Percentiles rank a stretch among this genome's conserved stretches.
Conservation (phyloP, 1,140 invertebrate species). For the Cecropterus lyciades region DNA sequence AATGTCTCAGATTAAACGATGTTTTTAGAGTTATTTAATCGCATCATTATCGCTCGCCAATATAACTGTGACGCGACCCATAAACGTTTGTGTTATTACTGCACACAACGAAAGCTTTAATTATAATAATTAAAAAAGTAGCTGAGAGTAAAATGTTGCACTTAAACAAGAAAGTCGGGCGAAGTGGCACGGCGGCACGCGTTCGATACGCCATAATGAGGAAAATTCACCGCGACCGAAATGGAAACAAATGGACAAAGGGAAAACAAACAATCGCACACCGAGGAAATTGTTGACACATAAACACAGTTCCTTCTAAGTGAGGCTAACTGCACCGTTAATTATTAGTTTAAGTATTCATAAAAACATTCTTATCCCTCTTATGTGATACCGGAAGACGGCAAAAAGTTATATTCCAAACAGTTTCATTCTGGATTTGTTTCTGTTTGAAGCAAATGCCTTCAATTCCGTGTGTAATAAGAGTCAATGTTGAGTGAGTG, state of each 20-base stretch:
- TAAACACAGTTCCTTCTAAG: constrained; percentile 57
- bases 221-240: constrained; percentile 34
- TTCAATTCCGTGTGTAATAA: background rate
- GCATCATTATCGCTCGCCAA: background rate
- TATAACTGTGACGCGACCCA: constrained; percentile 32
- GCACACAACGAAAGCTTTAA: constrained; percentile 60
- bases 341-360: constrained; percentile 68
- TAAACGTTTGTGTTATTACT: constrained; percentile 41
- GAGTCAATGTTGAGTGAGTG: constrained; percentile 11
- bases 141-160: constrained; percentile 65
- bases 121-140: constrained; percentile 69
- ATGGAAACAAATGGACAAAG: constrained; percentile 40
- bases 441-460: constrained; percentile 34
- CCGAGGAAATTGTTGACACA: constrained; percentile 54
- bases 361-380: constrained; percentile 55
- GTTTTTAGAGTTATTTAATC: no score
- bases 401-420: constrained; percentile 59
- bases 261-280: constrained; percentile 54
- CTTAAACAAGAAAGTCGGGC: constrained; percentile 53
- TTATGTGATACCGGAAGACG: constrained; percentile 55
- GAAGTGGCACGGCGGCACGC: constrained; percentile 45
- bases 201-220: constrained; percentile 61
- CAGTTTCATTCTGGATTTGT: constrained; percentile 31
- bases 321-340: constrained; percentile 59
- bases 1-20: no score